Evolutionary conservation across 2,888 invertebrate species (phyloP), one percentile per base, ranked within the genome.

Genomic region (Drosophila diplacantha): DNA sequence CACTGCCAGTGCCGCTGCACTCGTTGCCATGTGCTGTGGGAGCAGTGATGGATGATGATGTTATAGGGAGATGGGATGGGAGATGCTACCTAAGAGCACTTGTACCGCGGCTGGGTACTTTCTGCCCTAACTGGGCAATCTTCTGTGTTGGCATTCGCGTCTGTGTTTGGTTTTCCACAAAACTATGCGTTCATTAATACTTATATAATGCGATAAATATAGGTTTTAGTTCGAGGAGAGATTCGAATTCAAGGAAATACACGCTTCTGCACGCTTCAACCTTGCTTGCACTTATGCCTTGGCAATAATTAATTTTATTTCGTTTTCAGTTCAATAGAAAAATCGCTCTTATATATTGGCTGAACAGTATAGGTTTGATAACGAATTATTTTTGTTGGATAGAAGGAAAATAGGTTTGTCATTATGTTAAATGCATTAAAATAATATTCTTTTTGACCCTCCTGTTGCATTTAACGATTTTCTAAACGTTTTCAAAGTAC

Each of bases 171-270:
- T 31, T 46, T 46, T 31, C 31, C 31, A 20, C 44, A 31, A n/a
- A 51, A 35, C 20, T 53, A 22, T 29, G 53, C 54, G 20, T 22
- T 29, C 44, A 12, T n/a, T 29, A 35, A 54, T 55, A 52, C 54
- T 55, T 55, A 55, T 37, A 55, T 55, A 55, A 55, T 29, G 20
- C 26, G 12, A 37, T 29, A 53, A 14, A 52, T 37, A 37, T 53
- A 37, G 16, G 20, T 29, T 22, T 29, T 29, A 37, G 26, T 29
- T 18, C 14, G 52, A 11, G 20, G 20, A 31, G 44, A 46, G 44
- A 46, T 46, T 46, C 14, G 26, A 44, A 44, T 18, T 44, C 18
- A 31, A 20, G 9, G 44, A 44, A 31, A 44, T 18, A 5, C 16
- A 16, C 3, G 43, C n/a, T 31, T 18, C 9, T 8, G n/a, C n/a